Conservation (phyloP, 2,113 vertebrate genomes). For the Platycercus adscitus region DNA sequence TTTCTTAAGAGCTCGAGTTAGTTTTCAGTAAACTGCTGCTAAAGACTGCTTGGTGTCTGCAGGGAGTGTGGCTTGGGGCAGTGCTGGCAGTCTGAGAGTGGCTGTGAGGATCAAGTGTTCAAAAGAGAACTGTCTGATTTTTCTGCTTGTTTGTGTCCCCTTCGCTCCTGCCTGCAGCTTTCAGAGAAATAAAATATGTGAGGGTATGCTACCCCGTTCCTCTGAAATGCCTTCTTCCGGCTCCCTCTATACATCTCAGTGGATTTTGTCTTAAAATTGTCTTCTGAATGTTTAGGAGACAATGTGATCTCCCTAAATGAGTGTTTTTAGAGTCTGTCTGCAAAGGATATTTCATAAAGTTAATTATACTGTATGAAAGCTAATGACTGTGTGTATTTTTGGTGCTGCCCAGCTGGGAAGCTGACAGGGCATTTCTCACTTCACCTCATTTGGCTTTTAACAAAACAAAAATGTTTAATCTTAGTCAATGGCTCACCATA, state of each 20-base stretch:
- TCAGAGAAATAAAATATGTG: not conserved
- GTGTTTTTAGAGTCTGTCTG: not conserved
- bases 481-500: not conserved
- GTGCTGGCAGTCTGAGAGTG: not conserved
- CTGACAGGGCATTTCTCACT: not conserved
- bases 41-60: not conserved
- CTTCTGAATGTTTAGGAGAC: not conserved
- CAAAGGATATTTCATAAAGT: not conserved
- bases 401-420: conserved; percentile 5
- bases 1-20: not conserved
- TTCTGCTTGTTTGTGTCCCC: not conserved
- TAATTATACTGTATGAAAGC: not conserved
- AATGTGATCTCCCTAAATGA: not conserved
- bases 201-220: not conserved
- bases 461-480: not conserved
- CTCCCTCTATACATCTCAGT: not conserved
- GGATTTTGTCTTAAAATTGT: not conserved
- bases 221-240: not conserved
- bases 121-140: not conserved
- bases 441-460: not conserved
- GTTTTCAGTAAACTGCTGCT: not conserved
- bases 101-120: rapidly evolving
- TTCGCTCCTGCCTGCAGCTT: not conserved
- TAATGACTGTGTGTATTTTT: conserved; percentile 5
- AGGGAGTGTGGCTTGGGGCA: not conserved